Conservation (phyloP, 2,888 invertebrate genomes). For the Willowsia nigromaculata region DNA sequence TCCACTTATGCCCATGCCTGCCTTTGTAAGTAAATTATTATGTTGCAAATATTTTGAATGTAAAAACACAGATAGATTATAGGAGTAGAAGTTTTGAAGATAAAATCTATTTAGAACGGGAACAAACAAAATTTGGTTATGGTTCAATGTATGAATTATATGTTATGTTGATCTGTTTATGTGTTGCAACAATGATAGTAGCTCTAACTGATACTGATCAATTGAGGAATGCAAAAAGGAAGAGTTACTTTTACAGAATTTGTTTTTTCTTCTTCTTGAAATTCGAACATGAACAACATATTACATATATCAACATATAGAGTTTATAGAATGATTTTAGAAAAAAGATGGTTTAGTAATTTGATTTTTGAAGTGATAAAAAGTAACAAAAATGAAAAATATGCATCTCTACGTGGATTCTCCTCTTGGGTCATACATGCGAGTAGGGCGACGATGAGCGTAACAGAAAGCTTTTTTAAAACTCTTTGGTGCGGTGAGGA, state of each 20-base stretch:
- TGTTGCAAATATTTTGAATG: neutral
- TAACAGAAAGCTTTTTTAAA: slow-evolving; percentile 57
- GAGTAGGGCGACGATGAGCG: slow-evolving; percentile 33
- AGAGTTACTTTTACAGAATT: neutral
- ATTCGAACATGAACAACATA: neutral
- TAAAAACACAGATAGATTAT: too few relatives aligned
- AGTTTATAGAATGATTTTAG: slow-evolving; percentile 11
- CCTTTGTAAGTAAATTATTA: slow-evolving; percentile 79
- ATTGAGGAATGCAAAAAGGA: neutral
- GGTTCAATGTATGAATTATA: neutral
- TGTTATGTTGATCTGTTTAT: neutral
- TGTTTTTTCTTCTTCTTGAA: neutral
- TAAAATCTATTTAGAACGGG: too few relatives aligned
- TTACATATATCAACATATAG: neutral
- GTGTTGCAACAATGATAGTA: neutral
- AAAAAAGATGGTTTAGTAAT: slow-evolving; percentile 61
- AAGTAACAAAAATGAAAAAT: slow-evolving; percentile 52
- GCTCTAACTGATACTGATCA: neutral
- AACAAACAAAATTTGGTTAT: too few relatives aligned
- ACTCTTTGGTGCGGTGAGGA: slow-evolving; percentile 20
- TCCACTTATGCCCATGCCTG: slow-evolving; percentile 79
- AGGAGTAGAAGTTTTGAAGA: too few relatives aligned
- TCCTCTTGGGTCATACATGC: slow-evolving; percentile 64
- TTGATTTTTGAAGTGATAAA: slow-evolving; percentile 55
- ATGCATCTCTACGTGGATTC: neutral